Conservation (phyloP, 2,797 vertebrate species). For the Galaxias olidus region DNA sequence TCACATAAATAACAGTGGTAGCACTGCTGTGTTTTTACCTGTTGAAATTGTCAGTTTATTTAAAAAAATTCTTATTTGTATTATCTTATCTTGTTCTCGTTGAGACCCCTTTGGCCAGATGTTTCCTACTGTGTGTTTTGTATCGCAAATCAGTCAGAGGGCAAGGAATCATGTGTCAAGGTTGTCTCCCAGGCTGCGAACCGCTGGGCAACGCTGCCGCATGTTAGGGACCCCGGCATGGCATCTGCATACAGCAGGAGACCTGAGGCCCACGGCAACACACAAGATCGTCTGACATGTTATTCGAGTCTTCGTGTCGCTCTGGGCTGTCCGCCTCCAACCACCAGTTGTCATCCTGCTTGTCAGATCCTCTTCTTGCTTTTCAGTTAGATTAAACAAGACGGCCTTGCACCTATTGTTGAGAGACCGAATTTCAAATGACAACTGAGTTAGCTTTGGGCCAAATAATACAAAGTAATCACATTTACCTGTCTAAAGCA, state of each 20-base stretch:
- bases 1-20: too few species aligned
- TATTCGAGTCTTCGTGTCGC: slow-evolving; percentile 20
- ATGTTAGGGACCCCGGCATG: neutral
- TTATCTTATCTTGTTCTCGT: too few species aligned
- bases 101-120: too few species aligned
- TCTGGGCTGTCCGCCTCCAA: slow-evolving; percentile 27
- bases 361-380: slow-evolving; percentile 13
- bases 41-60: too few species aligned
- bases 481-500: slow-evolving; percentile 6
- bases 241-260: neutral
- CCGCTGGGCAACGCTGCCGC: neutral
- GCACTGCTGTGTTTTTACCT: too few species aligned
- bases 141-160: neutral
- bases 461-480: too few species aligned
- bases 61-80: too few species aligned
- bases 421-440: slow-evolving; percentile 32
- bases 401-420: slow-evolving; percentile 30
- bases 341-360: slow-evolving; percentile 42
- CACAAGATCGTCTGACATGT: slow-evolving; percentile 29
- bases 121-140: neutral
- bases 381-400: neutral
- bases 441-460: too few species aligned
- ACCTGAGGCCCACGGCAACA: slow-evolving; percentile 3
- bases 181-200: neutral
- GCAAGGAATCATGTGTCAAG: neutral